These are phyloP conservation scores for Petrolisthes cinctipes DNA, from an alignment of 2,888 invertebrate species.

Conservation along the genomic window DNA sequence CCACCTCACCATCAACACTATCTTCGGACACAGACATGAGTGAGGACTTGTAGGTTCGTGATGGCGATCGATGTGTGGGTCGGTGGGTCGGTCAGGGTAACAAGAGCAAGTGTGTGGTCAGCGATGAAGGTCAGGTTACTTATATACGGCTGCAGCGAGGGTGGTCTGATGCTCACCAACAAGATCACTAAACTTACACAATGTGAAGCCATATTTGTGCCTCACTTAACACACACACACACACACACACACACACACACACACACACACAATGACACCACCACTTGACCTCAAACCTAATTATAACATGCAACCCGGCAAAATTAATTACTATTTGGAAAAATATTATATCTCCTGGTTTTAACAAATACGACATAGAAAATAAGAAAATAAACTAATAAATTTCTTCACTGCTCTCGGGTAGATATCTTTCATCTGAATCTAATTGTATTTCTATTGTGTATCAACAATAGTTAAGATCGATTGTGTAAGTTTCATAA, in stretches of 20 bases:
- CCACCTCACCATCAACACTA: slow-evolving; percentile 9
- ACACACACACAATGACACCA: no score
- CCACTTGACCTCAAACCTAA: not conserved
- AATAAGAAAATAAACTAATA: no score
- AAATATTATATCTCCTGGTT: no score
- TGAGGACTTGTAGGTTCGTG: not conserved
- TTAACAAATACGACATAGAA: no score
- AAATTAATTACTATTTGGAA: no score
- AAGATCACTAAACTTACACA: slow-evolving; percentile 8
- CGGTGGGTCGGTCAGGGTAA: not conserved
- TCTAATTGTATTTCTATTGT: no score
- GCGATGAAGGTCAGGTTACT: slow-evolving; percentile 12
- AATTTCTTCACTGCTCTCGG: no score
- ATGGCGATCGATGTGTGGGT: not conserved
- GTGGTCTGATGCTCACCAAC: slow-evolving; percentile 4
- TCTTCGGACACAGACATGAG: not conserved
- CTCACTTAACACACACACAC: not conserved
- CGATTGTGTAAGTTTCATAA: no score
- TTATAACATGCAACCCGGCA: no score
- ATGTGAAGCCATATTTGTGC: slow-evolving; percentile 11
- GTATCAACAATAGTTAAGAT: no score
- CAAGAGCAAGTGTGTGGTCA: not conserved
- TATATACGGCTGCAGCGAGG: not conserved
- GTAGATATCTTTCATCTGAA: no score
- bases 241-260: slow-evolving; percentile 1